Percentiles rank a stretch among this genome's conserved stretches.
phyloP scores from a whole-genome alignment of 2,113 vertebrate genomes.

The Alouatta palliata region DNA sequence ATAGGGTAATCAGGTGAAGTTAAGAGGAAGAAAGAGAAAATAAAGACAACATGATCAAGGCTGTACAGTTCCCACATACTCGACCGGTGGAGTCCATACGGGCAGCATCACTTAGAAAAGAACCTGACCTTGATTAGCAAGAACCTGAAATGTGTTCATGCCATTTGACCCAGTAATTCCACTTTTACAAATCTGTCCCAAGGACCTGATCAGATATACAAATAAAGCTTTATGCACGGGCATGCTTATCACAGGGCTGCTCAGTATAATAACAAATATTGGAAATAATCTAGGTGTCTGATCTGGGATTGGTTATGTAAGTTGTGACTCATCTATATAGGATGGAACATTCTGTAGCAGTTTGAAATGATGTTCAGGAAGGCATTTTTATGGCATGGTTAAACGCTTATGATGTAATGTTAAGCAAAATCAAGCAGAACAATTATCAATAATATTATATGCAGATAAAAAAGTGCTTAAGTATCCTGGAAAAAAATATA shows the following conservation, averaged over 20 bases:
- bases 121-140: background rate
- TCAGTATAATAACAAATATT: constrained; percentile 25
- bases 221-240: background rate
- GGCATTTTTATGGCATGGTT: constrained; percentile 21
- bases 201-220: constrained; percentile 31
- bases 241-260: background rate
- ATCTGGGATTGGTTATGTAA: constrained; percentile 61
- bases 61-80: background rate
- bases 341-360: constrained; percentile 28
- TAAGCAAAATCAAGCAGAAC: constrained; percentile 59
- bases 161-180: background rate
- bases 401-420: constrained; percentile 9
- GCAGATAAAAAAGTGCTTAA: constrained; percentile 45
- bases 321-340: constrained; percentile 40
- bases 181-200: background rate
- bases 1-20: background rate
- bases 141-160: background rate
- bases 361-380: constrained; percentile 59
- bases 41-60: background rate
- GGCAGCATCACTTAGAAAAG: background rate
- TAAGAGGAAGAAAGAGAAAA: background rate
- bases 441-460: constrained; percentile 15
- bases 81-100: background rate
- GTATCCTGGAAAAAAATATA: constrained; percentile 1
- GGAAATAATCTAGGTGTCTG: constrained; percentile 48